phyloP scores from a whole-genome alignment of 2,888 invertebrate species.

The Synanthedon formicaeformis region DNA sequence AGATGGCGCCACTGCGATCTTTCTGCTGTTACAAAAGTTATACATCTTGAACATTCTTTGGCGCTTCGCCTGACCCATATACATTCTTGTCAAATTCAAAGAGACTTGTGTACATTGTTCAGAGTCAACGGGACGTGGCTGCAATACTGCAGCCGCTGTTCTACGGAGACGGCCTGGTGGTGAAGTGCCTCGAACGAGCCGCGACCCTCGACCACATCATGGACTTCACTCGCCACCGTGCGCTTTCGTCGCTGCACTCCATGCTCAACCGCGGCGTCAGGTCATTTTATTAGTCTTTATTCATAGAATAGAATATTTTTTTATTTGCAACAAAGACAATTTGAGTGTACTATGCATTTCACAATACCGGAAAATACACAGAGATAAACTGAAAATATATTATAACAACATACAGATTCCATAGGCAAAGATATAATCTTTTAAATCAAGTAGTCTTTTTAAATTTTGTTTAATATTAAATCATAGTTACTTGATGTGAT shows the following conservation, averaged over 20 bases:
- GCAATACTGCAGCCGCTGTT: constrained; percentile 87
- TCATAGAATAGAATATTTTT: no score
- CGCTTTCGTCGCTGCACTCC: constrained; percentile 95
- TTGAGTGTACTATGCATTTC: no score
- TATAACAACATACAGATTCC: no score
- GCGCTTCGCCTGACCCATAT: background rate
- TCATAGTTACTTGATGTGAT: no score
- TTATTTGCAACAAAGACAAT: no score
- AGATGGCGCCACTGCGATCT: no score
- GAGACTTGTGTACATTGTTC: constrained; percentile 2
- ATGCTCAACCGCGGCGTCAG: constrained; percentile 96
- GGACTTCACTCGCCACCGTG: constrained; percentile 98
- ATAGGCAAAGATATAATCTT: no score
- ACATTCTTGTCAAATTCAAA: background rate
- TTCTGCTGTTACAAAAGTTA: background rate
- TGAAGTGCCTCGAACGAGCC: constrained; percentile 91
- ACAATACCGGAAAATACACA: no score
- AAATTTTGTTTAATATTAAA: no score
- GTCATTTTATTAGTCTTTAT: constrained; percentile 33
- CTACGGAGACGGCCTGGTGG: constrained; percentile 92
- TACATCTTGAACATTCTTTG: no score
- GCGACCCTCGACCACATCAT: constrained; percentile 96
- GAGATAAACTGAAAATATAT: no score
- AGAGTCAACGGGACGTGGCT: constrained; percentile 91
- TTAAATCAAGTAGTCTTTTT: no score